Base-by-base conservation (phyloP, 2,113 vertebrate genomes). In the Bufo bufo region DNA sequence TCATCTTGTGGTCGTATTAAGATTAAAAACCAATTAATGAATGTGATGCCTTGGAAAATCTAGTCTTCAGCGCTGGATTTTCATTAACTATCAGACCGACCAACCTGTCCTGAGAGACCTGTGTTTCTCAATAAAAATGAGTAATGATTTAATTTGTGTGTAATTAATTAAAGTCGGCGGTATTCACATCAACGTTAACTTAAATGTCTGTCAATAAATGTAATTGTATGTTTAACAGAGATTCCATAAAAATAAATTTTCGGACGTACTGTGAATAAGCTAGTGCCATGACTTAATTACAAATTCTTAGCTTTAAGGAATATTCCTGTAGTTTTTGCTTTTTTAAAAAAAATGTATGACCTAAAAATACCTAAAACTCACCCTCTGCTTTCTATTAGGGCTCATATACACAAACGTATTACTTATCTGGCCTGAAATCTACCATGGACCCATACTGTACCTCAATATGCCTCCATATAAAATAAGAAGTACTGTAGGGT, bases 1-100 rank as follows among this genome's bases (percentile, higher is more conserved):
- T 78, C 20, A 54, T 78, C 49, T 50, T n/a, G 50, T 78, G 77
- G 50, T 78, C 77, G 56, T 78, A 78, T 78, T 78, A 56, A 78
- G 77, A 78, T 78, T 78, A 56, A 78, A 78, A 78, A 78, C 45
- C 77, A 78, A 78, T 78, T 78, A 78, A 78, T 78, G n/a, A 23
- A n/a, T 78, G 54, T 23, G 19, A 78, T 78, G 77, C n/a, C 77
- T 78, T 78, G 75, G 75, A 77, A 77, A 77, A 77, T 77, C 75
- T 54, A 4, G 11, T 54, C 75, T 54, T 77, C 75, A 12, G 75
- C 52, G 19, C 20, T 52, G 11, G 56, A 54, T 54, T 54, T 78
- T 78, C 77, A 78, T 78, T 78, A 78, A 78, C 50, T 33, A 33
- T 78, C 49, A 9, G 50, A 56, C 19, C 50, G 50, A 56, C 23